Evolutionary conservation across 2,797 vertebrate species (phyloP).

Genomic region (Merluccius polli): DNA sequence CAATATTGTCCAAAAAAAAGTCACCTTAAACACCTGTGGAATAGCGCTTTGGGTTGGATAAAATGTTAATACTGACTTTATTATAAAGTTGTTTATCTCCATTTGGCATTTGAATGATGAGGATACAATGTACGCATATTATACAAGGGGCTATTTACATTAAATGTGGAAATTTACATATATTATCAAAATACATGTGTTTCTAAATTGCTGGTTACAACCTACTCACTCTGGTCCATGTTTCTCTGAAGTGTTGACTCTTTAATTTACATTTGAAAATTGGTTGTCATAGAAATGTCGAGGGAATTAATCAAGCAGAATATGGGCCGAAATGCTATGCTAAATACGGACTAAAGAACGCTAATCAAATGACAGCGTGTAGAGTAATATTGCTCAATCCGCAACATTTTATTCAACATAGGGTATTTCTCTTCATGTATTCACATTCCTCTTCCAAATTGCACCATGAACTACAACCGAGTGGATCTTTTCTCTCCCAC

Average conservation of each 20-base stretch:
- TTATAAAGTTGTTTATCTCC: neutral
- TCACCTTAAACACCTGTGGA: neutral
- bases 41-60: neutral
- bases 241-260: neutral
- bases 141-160: neutral
- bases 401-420: neutral
- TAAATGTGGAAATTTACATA: neutral
- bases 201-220: neutral
- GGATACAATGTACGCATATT: neutral
- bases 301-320: neutral
- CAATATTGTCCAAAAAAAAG: neutral
- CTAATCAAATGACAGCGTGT: neutral
- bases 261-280: neutral
- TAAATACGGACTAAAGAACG: neutral
- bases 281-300: neutral
- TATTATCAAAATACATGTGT: neutral
- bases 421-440: neutral
- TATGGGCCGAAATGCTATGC: neutral
- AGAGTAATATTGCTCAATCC: neutral
- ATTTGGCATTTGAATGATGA: neutral
- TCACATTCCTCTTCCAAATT: neutral
- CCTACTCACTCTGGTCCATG: neutral
- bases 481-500: neutral
- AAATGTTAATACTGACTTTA: slow-evolving; percentile 3
- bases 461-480: no score